Evolutionary conservation across 2,888 invertebrate genomes (phyloP), one percentile per base, ranked within the genome.

Genomic region (Diogma glabrata): DNA sequence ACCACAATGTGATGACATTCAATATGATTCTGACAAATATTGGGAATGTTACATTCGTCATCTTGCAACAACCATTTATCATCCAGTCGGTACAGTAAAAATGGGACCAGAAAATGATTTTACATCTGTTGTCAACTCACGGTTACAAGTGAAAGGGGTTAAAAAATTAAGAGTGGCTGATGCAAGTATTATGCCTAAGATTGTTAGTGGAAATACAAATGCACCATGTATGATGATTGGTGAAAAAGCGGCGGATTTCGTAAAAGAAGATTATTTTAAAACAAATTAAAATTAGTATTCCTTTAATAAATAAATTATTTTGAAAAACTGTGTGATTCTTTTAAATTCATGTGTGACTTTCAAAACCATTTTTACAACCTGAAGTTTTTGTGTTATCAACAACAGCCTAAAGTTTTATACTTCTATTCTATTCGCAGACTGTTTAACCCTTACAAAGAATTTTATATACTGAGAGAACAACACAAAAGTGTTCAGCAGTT

Each of bases 31-130:
- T 10, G 87, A 90, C 62, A 84, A 85, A 47, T 91, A 89, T 61
- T 89, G 90, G 88, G 87, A 87, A 60, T 91, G 91, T 62, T 79
- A 83, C 55, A 74, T 88, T 23, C 75, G 87, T 24, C 87, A 90
- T 61, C 83, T 84, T 62, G 75, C 77, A 2, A 82, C 82, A 56
- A 89, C 89, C 0, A 76, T 86, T 36, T 87, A 84, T 59, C 87
- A 87, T 67, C 86, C 85, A 1, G 76, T 76, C 2, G 77, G 85
- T 47, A 77, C 79, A 1, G 72, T 72, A 0, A 79, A 73, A 64
- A 82, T 82, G 82, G 81, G 81, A 4, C 72, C 76, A 1, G 59
- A 60, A 3, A 58, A 53, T 8, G 74, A 74, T 57, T 60, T 64
- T 22, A 57, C 64, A 0, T 66, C 79, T 0, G 79, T 81, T 0